These are phyloP conservation scores for Parochlus steinenii DNA, from an alignment of 2,888 invertebrate genomes.

Conservation along the genomic window DNA sequence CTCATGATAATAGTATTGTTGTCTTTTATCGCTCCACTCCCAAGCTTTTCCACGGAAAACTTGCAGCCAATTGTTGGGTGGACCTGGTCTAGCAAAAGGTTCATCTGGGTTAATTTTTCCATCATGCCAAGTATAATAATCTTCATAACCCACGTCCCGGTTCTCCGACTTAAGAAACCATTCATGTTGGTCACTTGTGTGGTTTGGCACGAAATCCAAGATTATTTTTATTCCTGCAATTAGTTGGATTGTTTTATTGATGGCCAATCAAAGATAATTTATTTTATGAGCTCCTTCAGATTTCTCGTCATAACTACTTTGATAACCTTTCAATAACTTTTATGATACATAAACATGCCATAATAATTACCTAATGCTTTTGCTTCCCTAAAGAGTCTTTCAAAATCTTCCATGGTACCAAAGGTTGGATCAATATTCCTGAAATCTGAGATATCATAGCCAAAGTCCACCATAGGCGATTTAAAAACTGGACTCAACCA, in stretches of 20 bases:
- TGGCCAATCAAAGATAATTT: no score
- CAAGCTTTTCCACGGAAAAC: slow-evolving; percentile 43
- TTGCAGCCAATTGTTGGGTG: slow-evolving; percentile 33
- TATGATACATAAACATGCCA: no score
- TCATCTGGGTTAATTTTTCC: no score
- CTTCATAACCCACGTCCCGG: slow-evolving; percentile 41
- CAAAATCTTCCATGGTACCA: slow-evolving; percentile 38
- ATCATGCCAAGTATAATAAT: slow-evolving; percentile 63
- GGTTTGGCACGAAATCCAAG: slow-evolving; percentile 46
- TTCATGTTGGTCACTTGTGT: slow-evolving; percentile 52
- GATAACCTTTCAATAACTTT: no score
- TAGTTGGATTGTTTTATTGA: no score
- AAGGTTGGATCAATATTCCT: slow-evolving; percentile 35
- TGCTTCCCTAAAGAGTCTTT: slow-evolving; percentile 24
- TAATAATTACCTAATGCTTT: no score
- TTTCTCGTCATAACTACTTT: no score
- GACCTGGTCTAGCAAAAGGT: slow-evolving; percentile 20
- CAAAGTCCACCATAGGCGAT: slow-evolving; percentile 41
- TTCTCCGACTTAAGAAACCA: slow-evolving; percentile 60
- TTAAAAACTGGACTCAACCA: slow-evolving; percentile 51
- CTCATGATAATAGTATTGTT: slow-evolving; percentile 47
- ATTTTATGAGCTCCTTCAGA: no score
- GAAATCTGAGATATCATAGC: slow-evolving; percentile 43
- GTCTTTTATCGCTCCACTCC: slow-evolving; percentile 39
- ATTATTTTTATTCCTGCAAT: slow-evolving; percentile 35